Base-by-base conservation (phyloP, 2,113 vertebrate species). In the Anhinga anhinga region DNA sequence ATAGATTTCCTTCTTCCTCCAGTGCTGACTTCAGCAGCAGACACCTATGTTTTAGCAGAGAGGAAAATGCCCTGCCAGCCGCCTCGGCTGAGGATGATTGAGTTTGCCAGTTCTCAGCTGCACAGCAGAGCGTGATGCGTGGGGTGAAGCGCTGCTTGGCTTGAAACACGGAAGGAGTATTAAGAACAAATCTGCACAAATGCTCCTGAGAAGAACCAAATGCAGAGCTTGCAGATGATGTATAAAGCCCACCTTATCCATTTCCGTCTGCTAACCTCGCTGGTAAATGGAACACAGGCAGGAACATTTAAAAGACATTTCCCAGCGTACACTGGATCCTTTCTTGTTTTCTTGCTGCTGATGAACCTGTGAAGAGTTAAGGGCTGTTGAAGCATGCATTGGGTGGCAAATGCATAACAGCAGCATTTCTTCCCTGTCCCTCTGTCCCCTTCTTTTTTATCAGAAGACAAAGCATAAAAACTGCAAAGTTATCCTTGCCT, bases 381-480 rank as follows among this genome's bases (percentile, higher is more conserved):
- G 88, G 94, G 89, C n/a, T 73, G 53, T n/a, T 93, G 62, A 67
- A 93, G 67, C 63, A 52, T 72, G 66, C 9, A 11, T 4, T 78
- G 88, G 91, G 81, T 96, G 90, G 85, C 83, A 94, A 95, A 63
- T 77, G 90, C 58, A 22, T 72, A 90, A 95, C 25, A 95, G 81
- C 67, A 9, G 30, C 44, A 27, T 82, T 96, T 95, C 91, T 95
- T 91, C 86, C 77, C 71, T 89, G 59, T 79, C 20, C 30, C 50
- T 88, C 69, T 69, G 42, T 26, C 50, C 13, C n/a, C 4, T 42
- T 78, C 53, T 53, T 87, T 87, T 95, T 95, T 59, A 71, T 86
- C 67, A 50, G 85, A 97, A 96, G 95, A 95, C 82, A 87, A 88
- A 97, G 87, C 92, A 21, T 77, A 91, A 97, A 97, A 96, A 88